Evolutionary conservation across 2,113 vertebrate genomes (phyloP).

Genomic region (Etia nguti): DNA sequence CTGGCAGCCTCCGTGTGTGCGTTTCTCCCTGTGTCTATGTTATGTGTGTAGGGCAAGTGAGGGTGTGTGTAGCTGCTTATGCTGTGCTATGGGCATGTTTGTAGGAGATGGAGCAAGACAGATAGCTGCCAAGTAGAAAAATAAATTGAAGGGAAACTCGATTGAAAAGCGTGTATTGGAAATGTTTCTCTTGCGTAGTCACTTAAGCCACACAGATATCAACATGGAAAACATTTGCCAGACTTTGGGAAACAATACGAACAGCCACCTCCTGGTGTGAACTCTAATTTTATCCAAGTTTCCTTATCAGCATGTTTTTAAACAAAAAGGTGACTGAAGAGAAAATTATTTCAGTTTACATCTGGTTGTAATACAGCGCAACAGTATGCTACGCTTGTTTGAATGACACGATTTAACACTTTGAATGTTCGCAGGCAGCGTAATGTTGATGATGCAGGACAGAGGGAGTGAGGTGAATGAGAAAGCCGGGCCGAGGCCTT

Average conservation of each 20-base stretch:
- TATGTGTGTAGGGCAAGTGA: neutral
- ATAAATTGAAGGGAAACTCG: neutral
- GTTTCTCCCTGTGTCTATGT: neutral
- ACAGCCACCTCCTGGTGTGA: neutral
- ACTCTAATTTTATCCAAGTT: neutral
- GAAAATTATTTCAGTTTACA: neutral
- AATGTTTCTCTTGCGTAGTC: neutral
- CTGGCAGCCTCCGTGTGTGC: slow-evolving; percentile 47
- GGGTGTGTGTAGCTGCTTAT: neutral
- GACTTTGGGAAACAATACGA: neutral
- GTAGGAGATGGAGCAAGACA: neutral
- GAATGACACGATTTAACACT: neutral
- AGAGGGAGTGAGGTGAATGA: slow-evolving; percentile 27
- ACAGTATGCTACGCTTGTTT: neutral
- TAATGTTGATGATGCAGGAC: neutral
- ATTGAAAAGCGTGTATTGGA: neutral
- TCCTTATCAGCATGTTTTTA: neutral
- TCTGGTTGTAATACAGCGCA: neutral
- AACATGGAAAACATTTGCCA: neutral
- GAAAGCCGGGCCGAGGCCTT: slow-evolving; percentile 6
- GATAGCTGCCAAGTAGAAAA: slow-evolving; percentile 8
- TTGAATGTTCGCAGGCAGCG: neutral
- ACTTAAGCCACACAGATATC: neutral
- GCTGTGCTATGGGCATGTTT: slow-evolving; percentile 8
- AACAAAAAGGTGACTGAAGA: neutral